These are phyloP conservation scores for Parauchenoglanis punctatus DNA, from an alignment of 2,797 vertebrate species.

Conservation along the genomic window DNA sequence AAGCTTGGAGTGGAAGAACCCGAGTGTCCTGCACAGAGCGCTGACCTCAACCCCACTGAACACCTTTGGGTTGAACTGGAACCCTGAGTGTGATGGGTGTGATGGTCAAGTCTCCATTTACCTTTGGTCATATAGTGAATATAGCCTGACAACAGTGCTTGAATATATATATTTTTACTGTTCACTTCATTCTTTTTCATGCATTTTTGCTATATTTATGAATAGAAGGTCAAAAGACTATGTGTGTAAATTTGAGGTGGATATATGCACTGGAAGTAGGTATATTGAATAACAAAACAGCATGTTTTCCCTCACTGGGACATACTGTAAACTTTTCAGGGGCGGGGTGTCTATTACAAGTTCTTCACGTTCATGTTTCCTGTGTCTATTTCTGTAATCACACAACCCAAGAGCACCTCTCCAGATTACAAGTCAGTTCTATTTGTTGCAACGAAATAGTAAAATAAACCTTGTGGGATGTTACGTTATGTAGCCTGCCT, in stretches of 20 bases:
- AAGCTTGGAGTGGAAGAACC: too few relatives aligned
- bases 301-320: not conserved
- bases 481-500: not conserved
- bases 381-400: not conserved
- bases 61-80: too few relatives aligned
- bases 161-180: too few relatives aligned
- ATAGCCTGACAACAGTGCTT: too few relatives aligned
- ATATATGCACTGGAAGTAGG: not conserved
- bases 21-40: too few relatives aligned
- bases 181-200: too few relatives aligned
- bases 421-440: not conserved
- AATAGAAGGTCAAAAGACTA: not conserved
- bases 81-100: too few relatives aligned
- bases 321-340: not conserved
- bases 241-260: not conserved
- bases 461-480: not conserved
- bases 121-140: too few relatives aligned
- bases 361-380: not conserved
- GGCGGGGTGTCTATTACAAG: not conserved
- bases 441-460: not conserved
- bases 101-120: too few relatives aligned
- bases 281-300: not conserved
- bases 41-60: too few relatives aligned
- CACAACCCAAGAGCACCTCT: not conserved
- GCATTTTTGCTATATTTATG: not conserved